Evolutionary conservation across 2,888 invertebrate species (phyloP), one percentile per base, ranked within the genome.

Genomic region (Trilocha varians): DNA sequence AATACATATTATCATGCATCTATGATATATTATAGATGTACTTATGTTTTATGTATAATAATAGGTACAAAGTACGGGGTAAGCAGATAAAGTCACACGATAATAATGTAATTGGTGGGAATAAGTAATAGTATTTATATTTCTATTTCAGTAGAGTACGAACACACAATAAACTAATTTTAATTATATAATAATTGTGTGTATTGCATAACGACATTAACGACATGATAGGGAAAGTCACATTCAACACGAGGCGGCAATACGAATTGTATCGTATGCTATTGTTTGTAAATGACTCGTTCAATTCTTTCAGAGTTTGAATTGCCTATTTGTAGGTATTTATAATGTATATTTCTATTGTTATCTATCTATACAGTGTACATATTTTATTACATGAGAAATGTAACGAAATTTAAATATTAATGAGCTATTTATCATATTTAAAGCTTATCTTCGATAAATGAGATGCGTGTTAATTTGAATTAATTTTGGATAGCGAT

Each of bases 261-360:
- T 45, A 50, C 42, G 50, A 45, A 64, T 67, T 61, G 65, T 76
- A 76, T 66, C 72, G 64, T 53, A 57, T 43, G 47, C 57, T 67
- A 78, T 77, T 80, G 77, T 79, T 75, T 71, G 70, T 62, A 69
- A 78, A 77, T 77, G 70, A 68, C 54, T 70, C 33, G 39, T 39
- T 39, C 34, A 34, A 9, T 25, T 25, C 25, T 25, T 25, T 39
- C 16, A 15, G 11, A 25, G 25, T 5, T 25, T 25, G 3, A 25
- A 25, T 25, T 25, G 11, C 11, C 11, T 25, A 25, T 25, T 25
- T 25, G 25, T 4, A 25, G 25, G 25, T 25, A 25, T 25, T 25
- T 25, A 11, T 25, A 6, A 25, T 25, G 25, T 6, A 9, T 11
- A 25, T 9, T 25, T 9, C 25, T 9, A 25, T 25, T 6, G 5